A percentile compares a stretch with the other conserved stretches of the same genome.
Conservation (phyloP, 2,888 invertebrate species). For the Ormyrus labotus region DNA sequence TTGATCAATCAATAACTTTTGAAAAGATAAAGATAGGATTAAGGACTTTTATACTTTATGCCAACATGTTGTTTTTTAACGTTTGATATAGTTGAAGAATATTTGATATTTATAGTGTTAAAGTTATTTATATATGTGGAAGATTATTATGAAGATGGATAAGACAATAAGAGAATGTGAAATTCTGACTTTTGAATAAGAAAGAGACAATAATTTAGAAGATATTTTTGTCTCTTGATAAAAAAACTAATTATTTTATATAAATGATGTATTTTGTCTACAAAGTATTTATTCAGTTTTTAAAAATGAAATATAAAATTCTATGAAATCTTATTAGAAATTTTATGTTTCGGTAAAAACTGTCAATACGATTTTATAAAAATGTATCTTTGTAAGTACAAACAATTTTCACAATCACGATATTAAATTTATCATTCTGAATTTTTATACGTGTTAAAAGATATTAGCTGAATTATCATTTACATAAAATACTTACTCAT, state of each 20-base stretch:
- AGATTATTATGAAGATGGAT: background rate
- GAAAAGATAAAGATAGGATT: background rate
- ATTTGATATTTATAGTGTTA: background rate
- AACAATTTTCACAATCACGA: too few species aligned
- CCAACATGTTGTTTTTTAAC: background rate
- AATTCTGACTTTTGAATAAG: conserved; percentile 15
- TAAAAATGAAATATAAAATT: too few species aligned
- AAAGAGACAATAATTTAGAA: conserved; percentile 1
- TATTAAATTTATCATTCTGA: too few species aligned
- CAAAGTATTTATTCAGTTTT: too few species aligned
- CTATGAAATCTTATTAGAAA: too few species aligned
- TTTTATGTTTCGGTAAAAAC: too few species aligned
- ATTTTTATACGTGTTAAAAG: too few species aligned
- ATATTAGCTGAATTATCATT: too few species aligned
- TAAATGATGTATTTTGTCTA: background rate
- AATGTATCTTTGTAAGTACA: too few species aligned
- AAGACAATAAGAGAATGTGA: conserved; percentile 1
- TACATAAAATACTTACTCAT: too few species aligned
- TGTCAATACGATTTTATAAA: too few species aligned
- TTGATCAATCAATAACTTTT: background rate
- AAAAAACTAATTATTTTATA: conserved; percentile 2
- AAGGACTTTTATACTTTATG: conserved; percentile 9
- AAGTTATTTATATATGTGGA: background rate
- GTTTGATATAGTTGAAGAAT: conserved; percentile 1
- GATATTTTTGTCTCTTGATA: conserved; percentile 9